Percentiles rank a stretch among this genome's conserved stretches.
Evolutionary conservation across 1,140 invertebrate genomes (phyloP).

Genomic region (Antheraea mylitta): DNA sequence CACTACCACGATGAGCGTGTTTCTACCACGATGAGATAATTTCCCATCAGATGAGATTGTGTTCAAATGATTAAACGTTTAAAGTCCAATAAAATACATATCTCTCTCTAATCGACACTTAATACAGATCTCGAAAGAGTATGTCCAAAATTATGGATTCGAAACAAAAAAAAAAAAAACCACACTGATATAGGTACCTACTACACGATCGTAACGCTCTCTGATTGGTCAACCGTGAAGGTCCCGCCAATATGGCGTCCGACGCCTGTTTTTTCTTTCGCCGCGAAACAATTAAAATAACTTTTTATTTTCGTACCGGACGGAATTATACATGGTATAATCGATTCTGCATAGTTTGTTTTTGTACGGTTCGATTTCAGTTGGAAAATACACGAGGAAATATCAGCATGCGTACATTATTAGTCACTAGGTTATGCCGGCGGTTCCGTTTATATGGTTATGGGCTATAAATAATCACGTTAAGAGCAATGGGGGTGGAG

Average conservation of each 20-base stretch:
- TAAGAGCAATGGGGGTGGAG: too few relatives aligned
- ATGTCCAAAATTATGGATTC: neutral
- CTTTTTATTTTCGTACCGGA: slow-evolving; percentile 29
- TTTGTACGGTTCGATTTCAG: neutral
- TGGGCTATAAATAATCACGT: too few relatives aligned
- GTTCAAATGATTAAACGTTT: too few relatives aligned
- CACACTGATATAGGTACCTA: neutral
- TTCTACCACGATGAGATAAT: too few relatives aligned
- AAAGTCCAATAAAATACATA: neutral
- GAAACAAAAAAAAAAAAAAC: neutral
- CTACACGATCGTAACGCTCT: slow-evolving; percentile 7
- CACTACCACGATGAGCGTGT: too few relatives aligned
- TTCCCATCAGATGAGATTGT: too few relatives aligned
- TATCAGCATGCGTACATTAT: neutral
- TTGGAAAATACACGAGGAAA: slow-evolving; percentile 2
- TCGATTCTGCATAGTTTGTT: slow-evolving; percentile 22
- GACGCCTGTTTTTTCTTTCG: slow-evolving; percentile 24
- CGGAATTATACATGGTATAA: slow-evolving; percentile 27
- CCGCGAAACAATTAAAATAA: slow-evolving; percentile 26
- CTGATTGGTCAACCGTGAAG: slow-evolving; percentile 40
- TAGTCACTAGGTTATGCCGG: neutral
- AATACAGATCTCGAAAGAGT: neutral
- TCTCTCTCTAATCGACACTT: neutral
- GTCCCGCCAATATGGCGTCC: slow-evolving; percentile 25
- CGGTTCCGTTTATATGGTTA: too few relatives aligned